Percentiles rank a stretch among this genome's conserved stretches.
Conservation (phyloP, 2,888 invertebrate species). For the Autographa gamma region DNA sequence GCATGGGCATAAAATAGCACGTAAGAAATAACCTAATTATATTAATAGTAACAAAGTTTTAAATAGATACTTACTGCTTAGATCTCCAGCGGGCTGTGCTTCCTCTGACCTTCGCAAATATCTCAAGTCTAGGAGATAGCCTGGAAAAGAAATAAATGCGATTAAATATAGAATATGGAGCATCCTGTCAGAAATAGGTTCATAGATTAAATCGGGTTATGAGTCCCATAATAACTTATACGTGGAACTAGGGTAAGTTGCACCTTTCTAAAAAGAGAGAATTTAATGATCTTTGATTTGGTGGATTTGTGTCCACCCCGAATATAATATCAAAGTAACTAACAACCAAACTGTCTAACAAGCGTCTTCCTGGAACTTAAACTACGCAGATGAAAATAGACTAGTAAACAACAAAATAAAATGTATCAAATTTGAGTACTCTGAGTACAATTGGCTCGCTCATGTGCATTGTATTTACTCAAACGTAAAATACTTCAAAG, state of each 20-base stretch:
- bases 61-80: slow-evolving; percentile 69
- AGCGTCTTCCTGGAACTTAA: too few species aligned
- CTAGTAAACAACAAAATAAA: too few species aligned
- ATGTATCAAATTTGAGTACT: too few species aligned
- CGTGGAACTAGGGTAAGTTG: too few species aligned
- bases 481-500: not conserved
- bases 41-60: not conserved
- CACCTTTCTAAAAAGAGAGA: not conserved
- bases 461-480: not conserved
- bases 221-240: not conserved
- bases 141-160: slow-evolving; percentile 72
- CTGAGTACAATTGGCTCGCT: too few species aligned
- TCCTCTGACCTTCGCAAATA: slow-evolving; percentile 77
- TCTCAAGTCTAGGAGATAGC: slow-evolving; percentile 86
- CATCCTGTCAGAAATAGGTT: too few species aligned
- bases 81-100: slow-evolving; percentile 66
- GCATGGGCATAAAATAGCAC: not conserved
- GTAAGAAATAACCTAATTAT: not conserved
- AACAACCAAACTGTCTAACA: too few species aligned
- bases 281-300: not conserved
- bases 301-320: too few species aligned
- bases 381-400: too few species aligned
- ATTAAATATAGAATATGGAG: not conserved
- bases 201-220: not conserved
- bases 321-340: too few species aligned